Conservation (phyloP, 1,140 invertebrate species). For the Euura lappo region DNA sequence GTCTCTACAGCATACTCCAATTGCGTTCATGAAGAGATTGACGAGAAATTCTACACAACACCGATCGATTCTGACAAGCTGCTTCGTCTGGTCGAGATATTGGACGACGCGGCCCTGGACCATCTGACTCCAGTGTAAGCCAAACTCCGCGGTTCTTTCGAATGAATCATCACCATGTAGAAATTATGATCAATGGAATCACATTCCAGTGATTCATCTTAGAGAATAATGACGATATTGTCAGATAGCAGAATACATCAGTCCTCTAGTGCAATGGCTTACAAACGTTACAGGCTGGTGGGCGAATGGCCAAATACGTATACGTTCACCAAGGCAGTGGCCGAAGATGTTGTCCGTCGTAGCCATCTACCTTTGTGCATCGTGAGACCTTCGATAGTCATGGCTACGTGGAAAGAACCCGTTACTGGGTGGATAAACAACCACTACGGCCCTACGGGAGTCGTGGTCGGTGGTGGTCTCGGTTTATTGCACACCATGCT, state of each 20-base stretch:
- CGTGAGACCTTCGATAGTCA: slow-evolving; percentile 77
- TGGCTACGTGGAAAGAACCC: slow-evolving; percentile 77
- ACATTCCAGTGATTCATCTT: slow-evolving; percentile 2
- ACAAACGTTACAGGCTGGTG: slow-evolving; percentile 63
- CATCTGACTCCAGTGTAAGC: slow-evolving; percentile 56
- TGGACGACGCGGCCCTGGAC: slow-evolving; percentile 52
- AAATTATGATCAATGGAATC: no score
- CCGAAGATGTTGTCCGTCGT: slow-evolving; percentile 75
- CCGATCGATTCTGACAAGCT: slow-evolving; percentile 59
- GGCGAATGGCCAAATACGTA: slow-evolving; percentile 86
- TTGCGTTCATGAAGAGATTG: slow-evolving; percentile 65
- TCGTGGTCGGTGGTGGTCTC: slow-evolving; percentile 70
- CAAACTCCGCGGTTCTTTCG: no score
- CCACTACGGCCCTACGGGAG: slow-evolving; percentile 79
- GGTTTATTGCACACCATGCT: slow-evolving; percentile 77
- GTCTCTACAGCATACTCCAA: slow-evolving; percentile 76
- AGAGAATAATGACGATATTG: neutral
- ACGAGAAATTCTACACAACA: slow-evolving; percentile 65
- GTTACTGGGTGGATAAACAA: slow-evolving; percentile 86
- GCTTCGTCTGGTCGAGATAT: slow-evolving; percentile 48
- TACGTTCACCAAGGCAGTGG: slow-evolving; percentile 82
- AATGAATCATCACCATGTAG: no score
- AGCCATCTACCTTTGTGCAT: slow-evolving; percentile 76
- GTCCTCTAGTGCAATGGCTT: slow-evolving; percentile 14
- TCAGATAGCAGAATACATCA: neutral